Conservation (phyloP, 2,113 vertebrate species). For the Heterotilapia buettikoferi region DNA sequence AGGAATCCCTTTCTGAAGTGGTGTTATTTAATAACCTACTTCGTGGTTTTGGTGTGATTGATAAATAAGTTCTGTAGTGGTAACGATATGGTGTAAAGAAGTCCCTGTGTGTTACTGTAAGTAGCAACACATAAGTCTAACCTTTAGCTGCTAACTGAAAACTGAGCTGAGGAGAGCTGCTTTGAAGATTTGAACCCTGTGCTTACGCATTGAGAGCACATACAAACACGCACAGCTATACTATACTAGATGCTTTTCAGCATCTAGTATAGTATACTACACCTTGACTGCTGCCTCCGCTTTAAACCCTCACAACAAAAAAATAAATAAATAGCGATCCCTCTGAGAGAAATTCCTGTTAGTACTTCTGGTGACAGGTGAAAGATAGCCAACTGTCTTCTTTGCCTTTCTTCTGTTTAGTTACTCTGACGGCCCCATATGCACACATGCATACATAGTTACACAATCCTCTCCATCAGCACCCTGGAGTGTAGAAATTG, state of each 20-base stretch:
- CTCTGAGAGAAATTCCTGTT: constrained; percentile 45
- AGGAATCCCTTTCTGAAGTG: not conserved
- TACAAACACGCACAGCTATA: constrained; percentile 27
- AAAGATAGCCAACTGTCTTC: constrained; percentile 23
- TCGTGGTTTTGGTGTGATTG: constrained; percentile 18
- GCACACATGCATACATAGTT: not conserved
- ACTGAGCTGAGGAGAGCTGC: constrained; percentile 47
- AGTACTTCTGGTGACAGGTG: constrained; percentile 36
- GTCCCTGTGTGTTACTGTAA: constrained; percentile 57
- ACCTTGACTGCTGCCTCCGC: constrained; percentile 21
- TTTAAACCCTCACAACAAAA: constrained; percentile 35
- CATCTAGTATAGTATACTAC: constrained; percentile 35
- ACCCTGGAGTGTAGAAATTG: constrained; percentile 24
- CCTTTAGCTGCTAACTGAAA: constrained; percentile 68
- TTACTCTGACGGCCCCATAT: not conserved
- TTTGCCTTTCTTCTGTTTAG: not conserved
- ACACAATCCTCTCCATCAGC: constrained; percentile 36
- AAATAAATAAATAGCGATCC: constrained; percentile 12
- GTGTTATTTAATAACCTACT: not conserved
- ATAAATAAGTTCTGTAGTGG: constrained; percentile 27
- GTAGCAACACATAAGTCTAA: constrained; percentile 68
- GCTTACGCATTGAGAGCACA: constrained; percentile 26
- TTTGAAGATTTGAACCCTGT: constrained; percentile 50
- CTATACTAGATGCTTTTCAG: too few relatives aligned
- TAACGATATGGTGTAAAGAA: constrained; percentile 40